These are phyloP conservation scores for Eunapius fragilis DNA, from an alignment of 37 sponge, comb jelly and placozoan species.

Conservation along the genomic window DNA sequence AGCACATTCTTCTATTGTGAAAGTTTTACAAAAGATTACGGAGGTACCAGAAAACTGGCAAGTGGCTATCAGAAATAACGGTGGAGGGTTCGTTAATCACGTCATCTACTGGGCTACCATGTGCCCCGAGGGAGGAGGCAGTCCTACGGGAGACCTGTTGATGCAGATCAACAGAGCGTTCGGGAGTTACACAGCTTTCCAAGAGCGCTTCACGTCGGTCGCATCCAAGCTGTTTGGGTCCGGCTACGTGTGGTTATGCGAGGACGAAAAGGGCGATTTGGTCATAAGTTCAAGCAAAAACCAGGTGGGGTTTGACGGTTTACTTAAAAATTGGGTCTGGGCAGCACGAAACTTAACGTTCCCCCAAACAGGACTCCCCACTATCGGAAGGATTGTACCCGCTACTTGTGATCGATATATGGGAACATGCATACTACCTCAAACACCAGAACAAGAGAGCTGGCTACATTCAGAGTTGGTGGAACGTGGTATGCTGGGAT, in stretches of 20 bases:
- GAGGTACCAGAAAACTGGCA: conserved; percentile 67
- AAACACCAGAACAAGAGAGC: conserved; percentile 74
- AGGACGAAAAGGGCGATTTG: conserved; percentile 29
- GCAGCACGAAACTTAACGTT: neutral
- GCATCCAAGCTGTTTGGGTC: conserved; percentile 77
- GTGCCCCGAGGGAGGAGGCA: conserved; percentile 25
- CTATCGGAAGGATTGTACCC: conserved; percentile 64
- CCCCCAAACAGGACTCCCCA: conserved; percentile 61
- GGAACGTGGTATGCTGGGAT: conserved; percentile 80
- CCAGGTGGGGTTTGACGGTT: conserved; percentile 50
- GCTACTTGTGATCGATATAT: conserved; percentile 78
- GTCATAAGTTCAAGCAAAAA: conserved; percentile 44
- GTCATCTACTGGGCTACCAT: conserved; percentile 77
- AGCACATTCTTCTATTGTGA: conserved; percentile 50
- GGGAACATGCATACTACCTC: conserved; percentile 96
- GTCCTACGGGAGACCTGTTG: conserved; percentile 48
- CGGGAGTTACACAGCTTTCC: conserved; percentile 58
- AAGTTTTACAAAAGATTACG: conserved; percentile 45
- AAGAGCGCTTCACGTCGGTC: conserved; percentile 46
- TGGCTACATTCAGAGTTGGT: conserved; percentile 66
- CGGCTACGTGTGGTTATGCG: conserved; percentile 79
- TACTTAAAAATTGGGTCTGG: neutral
- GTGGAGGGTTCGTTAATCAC: conserved; percentile 84
- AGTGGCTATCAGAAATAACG: conserved; percentile 64
- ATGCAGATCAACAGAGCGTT: conserved; percentile 37